Conservation (phyloP, 2,888 invertebrate species). For the Tenthredo notha region DNA sequence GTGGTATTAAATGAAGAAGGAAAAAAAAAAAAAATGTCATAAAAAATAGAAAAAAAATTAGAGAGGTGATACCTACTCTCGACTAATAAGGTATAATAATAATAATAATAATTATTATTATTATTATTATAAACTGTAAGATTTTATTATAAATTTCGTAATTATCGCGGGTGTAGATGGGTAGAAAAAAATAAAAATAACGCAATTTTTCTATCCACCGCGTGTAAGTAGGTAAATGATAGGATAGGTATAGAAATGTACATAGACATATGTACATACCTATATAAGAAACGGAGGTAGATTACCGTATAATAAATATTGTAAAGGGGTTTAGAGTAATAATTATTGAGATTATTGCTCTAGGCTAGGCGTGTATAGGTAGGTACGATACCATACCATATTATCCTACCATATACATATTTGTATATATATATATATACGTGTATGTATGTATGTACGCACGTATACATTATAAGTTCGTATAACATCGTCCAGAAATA, state of each 20-base stretch:
- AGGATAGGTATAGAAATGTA: background rate
- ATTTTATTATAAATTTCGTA: too few relatives aligned
- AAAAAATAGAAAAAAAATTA: too few relatives aligned
- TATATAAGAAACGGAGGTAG: background rate
- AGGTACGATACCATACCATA: constrained; percentile 4
- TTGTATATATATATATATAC: background rate
- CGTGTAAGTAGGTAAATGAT: background rate
- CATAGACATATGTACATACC: background rate
- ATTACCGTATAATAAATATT: constrained; percentile 44
- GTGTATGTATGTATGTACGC: background rate
- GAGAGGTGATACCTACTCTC: too few relatives aligned
- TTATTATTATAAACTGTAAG: too few relatives aligned
- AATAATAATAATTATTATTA: too few relatives aligned
- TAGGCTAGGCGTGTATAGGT: constrained; percentile 1
- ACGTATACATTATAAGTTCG: background rate
- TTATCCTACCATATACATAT: background rate
- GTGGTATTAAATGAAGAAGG: background rate
- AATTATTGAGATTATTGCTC: constrained; percentile 49
- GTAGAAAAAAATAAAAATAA: background rate
- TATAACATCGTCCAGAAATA: constrained; percentile 42
- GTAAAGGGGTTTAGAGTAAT: constrained; percentile 40
- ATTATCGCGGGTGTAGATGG: too few relatives aligned
- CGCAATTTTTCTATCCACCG: background rate
- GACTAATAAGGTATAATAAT: too few relatives aligned
- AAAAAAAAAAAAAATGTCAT: background rate